These are phyloP conservation scores for Synergus laeviventris DNA, from an alignment of 2,888 invertebrate genomes.

Conservation along the genomic window DNA sequence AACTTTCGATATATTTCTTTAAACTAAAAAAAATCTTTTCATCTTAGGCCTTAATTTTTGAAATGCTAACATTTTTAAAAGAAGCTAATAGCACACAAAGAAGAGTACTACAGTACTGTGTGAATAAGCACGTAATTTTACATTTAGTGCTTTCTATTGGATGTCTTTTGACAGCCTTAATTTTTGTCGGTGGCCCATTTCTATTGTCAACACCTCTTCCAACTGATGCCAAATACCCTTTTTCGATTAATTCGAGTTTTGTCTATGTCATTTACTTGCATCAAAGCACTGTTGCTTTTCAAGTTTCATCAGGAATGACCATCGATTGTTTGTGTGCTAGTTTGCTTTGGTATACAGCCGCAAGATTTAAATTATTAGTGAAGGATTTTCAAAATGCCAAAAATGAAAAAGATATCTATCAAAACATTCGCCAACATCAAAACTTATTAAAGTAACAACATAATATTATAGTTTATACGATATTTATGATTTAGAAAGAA, in stretches of 20 bases:
- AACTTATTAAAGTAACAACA: constrained; percentile 49
- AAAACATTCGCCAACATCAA: constrained; percentile 58
- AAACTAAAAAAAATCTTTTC: background rate
- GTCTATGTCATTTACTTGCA: constrained; percentile 55
- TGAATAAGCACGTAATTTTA: background rate
- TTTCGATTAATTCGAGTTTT: constrained; percentile 53
- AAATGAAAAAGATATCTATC: constrained; percentile 46
- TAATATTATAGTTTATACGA: background rate
- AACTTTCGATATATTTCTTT: background rate
- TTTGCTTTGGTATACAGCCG: constrained; percentile 60
- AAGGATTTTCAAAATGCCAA: constrained; percentile 48
- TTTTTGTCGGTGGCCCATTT: constrained; percentile 61
- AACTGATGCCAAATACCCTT: constrained; percentile 63
- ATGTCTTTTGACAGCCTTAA: constrained; percentile 48
- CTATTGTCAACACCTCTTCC: constrained; percentile 60
- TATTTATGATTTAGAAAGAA: background rate
- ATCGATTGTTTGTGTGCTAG: constrained; percentile 59
- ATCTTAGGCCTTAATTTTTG: constrained; percentile 1
- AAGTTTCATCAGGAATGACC: constrained; percentile 54
- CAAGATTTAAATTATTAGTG: constrained; percentile 59
- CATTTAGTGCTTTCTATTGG: background rate
- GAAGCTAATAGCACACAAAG: constrained; percentile 1
- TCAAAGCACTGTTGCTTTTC: constrained; percentile 57
- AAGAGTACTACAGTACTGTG: constrained; percentile 1
- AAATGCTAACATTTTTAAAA: constrained; percentile 2